Evolutionary conservation across 2,113 vertebrate species (phyloP).

Genomic region (Megaceryle torquata): DNA sequence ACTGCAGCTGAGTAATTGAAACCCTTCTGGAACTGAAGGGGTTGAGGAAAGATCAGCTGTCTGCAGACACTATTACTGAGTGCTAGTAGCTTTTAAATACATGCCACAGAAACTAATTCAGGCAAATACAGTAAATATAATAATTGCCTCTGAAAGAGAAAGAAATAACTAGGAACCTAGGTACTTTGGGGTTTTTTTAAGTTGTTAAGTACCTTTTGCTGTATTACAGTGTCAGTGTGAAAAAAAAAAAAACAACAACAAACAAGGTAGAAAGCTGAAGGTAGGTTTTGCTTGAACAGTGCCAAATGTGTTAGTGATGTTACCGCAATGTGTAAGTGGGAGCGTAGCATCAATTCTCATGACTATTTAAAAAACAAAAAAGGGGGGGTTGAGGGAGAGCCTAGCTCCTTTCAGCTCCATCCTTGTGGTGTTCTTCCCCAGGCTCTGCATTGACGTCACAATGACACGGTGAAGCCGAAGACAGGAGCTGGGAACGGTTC

Average conservation of each 20-base stretch:
- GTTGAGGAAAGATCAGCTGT: neutral
- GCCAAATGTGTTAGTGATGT: neutral
- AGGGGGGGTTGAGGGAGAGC: neutral
- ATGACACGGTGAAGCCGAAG: conserved; percentile 64
- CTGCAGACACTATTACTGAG: neutral
- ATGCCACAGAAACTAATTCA: neutral
- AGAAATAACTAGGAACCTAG: neutral
- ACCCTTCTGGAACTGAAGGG: neutral
- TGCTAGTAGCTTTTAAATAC: neutral
- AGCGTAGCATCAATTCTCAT: accelerated
- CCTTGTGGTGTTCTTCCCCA: conserved; percentile 41
- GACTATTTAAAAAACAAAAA: neutral
- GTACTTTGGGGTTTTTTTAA: neutral
- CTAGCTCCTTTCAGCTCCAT: neutral
- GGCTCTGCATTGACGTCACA: conserved; percentile 50
- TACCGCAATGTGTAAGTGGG: neutral
- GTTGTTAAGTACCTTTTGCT: neutral
- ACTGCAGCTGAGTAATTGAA: conserved; percentile 21
- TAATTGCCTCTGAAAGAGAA: neutral
- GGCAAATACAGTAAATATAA: neutral
- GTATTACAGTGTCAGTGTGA: neutral
- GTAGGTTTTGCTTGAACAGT: neutral
- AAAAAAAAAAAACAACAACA: neutral
- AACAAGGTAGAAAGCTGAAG: neutral
- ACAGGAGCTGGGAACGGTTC: neutral